Base-by-base conservation (phyloP, 2,888 invertebrate genomes). In the Rhagonycha fulva region DNA sequence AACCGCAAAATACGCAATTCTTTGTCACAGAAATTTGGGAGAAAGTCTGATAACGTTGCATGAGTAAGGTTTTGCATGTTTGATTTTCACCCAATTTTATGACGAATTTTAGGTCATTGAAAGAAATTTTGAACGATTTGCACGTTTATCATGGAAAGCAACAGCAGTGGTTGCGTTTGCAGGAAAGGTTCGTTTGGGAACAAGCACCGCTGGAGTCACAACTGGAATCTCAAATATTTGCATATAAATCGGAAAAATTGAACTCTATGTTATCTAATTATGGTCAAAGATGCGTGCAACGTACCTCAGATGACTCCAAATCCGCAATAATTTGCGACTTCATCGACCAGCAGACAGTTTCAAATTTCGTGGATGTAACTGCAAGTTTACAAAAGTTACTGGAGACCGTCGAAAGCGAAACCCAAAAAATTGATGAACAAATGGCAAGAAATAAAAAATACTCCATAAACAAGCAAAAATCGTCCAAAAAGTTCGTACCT, bases 1-100 rank as follows among this genome's bases (percentile, higher is more conserved):
- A 14, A 91, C 90, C 79, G 90, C 92, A 76, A 92, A 90, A 84
- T 89, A 92, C 86, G 93, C 92, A 1, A 91, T 93, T 14, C 83
- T 92, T 68, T 96, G 95, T 86, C 93, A 93, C 84, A 89, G 90
- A 76, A 91, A 91, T 83, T 85, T 94, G 78, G 90, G 92, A 84
- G 88, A 89, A 72, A 91, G 91, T 69, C 88, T 95, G 77, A 89
- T 91, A 80, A 88, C 89, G 62, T 90, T 94, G 79, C 92, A 93
- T 84, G 90, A 91, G 94, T 94, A 87, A 89, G 91, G 1, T 12
- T 90, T 72, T 9, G 71, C 61, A 63, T 23, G 60, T 68, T 63
- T 30, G 66, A 4, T 70, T 74, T 68, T 7, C 1, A 4, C 24
- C 10, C 5, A 12, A 23, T 10, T 63, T 32, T n/a, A 32, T 32